Evolutionary conservation across 2,888 invertebrate genomes (phyloP).

Genomic region (Rhagonycha lutea): DNA sequence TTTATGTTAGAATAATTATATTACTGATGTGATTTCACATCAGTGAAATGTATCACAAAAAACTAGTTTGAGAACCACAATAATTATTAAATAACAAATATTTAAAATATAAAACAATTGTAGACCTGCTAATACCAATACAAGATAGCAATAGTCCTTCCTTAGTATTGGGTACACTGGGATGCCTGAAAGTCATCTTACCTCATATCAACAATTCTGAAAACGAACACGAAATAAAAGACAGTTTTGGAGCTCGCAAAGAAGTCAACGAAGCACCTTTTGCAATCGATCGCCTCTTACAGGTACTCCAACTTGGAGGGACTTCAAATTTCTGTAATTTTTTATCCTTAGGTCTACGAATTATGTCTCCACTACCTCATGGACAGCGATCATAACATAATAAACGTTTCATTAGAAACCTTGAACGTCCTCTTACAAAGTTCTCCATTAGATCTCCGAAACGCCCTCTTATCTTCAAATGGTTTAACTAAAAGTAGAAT

Average conservation of each 20-base stretch:
- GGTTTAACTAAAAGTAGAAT: constrained; percentile 56
- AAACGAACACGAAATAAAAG: constrained; percentile 41
- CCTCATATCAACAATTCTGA: constrained; percentile 56
- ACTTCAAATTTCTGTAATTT: constrained; percentile 23
- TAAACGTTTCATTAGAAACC: constrained; percentile 84
- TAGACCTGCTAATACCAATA: constrained; percentile 49
- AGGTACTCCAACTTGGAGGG: constrained; percentile 41
- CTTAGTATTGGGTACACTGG: constrained; percentile 67
- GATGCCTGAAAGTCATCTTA: constrained; percentile 66
- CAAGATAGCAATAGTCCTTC: constrained; percentile 53
- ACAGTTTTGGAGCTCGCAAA: constrained; percentile 47
- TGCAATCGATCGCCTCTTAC: constrained; percentile 50
- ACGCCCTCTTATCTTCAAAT: constrained; percentile 58
- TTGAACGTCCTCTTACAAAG: constrained; percentile 66
- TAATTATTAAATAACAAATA: neutral
- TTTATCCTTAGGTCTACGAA: constrained; percentile 72
- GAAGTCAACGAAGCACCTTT: constrained; percentile 43
- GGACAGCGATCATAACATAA: constrained; percentile 82
- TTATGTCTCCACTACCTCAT: constrained; percentile 73
- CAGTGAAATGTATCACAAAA: too few species aligned
- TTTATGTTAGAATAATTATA: too few species aligned
- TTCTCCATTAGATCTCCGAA: constrained; percentile 59
- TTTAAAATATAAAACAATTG: constrained; percentile 24
- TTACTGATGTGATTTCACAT: too few species aligned
- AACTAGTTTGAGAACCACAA: too few species aligned